Evolutionary conservation across 2,113 vertebrate species (phyloP).

Genomic region (Solea solea): DNA sequence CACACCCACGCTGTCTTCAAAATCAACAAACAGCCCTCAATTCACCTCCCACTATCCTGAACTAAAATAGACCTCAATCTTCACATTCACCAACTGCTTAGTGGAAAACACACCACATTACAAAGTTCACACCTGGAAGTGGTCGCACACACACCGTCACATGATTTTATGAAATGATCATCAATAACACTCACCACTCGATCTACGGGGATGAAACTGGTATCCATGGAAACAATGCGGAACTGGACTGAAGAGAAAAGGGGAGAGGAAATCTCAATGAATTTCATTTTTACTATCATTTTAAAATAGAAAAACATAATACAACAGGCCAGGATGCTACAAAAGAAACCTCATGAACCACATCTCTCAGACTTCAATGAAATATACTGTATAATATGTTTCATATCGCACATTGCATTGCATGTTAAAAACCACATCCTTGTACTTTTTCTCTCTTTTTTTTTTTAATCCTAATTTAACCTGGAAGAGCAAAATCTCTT

Average conservation of each 20-base stretch:
- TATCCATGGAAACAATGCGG: conserved; percentile 73
- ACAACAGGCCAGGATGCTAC: too few species aligned
- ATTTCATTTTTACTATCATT: background rate
- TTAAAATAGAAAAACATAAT: too few species aligned
- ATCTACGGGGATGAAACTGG: conserved; percentile 56
- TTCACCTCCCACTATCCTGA: conserved; percentile 69
- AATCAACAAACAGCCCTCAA: conserved; percentile 70
- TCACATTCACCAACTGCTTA: conserved; percentile 40
- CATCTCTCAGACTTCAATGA: too few species aligned
- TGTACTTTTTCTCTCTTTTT: too few species aligned
- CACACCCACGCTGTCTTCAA: conserved; percentile 70
- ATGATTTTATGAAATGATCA: background rate
- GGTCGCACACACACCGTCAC: background rate
- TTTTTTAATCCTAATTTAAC: too few species aligned
- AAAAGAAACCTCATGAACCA: too few species aligned
- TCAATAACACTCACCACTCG: conserved; percentile 66
- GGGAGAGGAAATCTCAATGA: background rate
- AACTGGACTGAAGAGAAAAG: conserved; percentile 68
- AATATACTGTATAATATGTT: too few species aligned
- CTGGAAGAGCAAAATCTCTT: too few species aligned
- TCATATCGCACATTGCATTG: too few species aligned
- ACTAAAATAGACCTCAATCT: conserved; percentile 69
- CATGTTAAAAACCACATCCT: too few species aligned
- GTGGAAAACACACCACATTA: conserved; percentile 33
- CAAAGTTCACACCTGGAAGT: conserved; percentile 17